Percentiles rank a stretch among this genome's conserved stretches.
Conservation (phyloP, 2,113 vertebrate species). For the Rafetus swinhoei region DNA sequence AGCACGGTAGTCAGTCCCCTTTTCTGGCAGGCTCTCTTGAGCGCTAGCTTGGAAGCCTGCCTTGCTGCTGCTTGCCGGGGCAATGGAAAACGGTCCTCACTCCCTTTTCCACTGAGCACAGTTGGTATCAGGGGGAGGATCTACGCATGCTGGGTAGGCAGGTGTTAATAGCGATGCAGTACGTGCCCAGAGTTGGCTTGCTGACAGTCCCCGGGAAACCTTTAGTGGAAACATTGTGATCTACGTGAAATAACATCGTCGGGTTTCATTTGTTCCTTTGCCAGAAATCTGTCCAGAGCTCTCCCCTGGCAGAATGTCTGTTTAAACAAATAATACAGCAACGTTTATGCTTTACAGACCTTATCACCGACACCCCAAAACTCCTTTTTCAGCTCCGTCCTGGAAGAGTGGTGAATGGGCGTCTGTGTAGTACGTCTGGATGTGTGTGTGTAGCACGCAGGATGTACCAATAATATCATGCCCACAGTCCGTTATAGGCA, state of each 20-base stretch:
- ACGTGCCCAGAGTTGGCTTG: neutral
- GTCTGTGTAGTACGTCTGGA: neutral
- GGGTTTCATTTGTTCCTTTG: neutral
- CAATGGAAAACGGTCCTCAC: conserved; percentile 71
- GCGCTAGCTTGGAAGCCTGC: conserved; percentile 69
- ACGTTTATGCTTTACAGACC: neutral
- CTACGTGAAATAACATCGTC: neutral
- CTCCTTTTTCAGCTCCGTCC: neutral
- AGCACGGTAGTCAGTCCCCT: conserved; percentile 74
- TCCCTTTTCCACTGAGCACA: conserved; percentile 36
- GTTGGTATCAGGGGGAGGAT: neutral
- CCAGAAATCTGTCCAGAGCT: conserved; percentile 8
- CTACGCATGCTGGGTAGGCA: neutral
- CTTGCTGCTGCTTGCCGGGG: conserved; percentile 54
- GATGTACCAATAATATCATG: neutral
- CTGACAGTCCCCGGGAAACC: conserved; percentile 24
- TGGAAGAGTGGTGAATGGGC: neutral
- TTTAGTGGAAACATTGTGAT: conserved; percentile 15
- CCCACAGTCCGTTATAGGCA: neutral
- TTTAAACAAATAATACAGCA: neutral
- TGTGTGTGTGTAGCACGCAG: neutral
- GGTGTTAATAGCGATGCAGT: neutral
- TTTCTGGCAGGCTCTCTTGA: conserved; percentile 69
- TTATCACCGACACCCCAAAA: neutral
- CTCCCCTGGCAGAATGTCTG: neutral